phyloP scores from a whole-genome alignment of 2,888 invertebrate species.

The Agrotis clavis region DNA sequence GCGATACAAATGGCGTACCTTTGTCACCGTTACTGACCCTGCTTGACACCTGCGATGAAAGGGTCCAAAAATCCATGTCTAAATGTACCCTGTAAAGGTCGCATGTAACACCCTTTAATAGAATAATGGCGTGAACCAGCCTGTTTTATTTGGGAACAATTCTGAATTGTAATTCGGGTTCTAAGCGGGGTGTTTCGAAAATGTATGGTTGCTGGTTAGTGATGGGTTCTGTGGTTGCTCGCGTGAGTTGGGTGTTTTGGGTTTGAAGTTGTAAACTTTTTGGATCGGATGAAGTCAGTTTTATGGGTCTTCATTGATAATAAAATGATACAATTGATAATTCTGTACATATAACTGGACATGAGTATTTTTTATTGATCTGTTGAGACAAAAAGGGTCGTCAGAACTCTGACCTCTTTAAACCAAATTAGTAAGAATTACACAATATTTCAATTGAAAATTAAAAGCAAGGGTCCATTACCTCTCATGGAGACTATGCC shows the following conservation, averaged over 20 bases:
- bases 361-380: no score
- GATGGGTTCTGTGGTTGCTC: constrained; percentile 12
- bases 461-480: no score
- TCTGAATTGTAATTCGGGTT: constrained; percentile 46
- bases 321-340: background rate
- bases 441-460: no score
- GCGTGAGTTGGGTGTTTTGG: background rate
- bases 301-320: background rate
- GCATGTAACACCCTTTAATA: constrained; percentile 57
- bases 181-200: constrained; percentile 19
- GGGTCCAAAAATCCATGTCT: constrained; percentile 59
- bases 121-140: constrained; percentile 56
- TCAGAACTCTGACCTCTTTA: no score
- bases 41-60: constrained; percentile 61
- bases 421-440: no score
- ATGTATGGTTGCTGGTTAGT: constrained; percentile 34
- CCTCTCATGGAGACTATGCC: no score
- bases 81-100: constrained; percentile 56
- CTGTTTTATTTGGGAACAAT: constrained; percentile 58
- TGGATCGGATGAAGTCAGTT: background rate
- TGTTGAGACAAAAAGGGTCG: no score
- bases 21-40: constrained; percentile 65
- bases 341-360: background rate
- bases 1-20: constrained; percentile 72
- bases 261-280: background rate